A percentile compares a stretch with the other conserved stretches of the same genome.
Conservation (phyloP, 2,113 vertebrate genomes). For the Anhinga rufa region DNA sequence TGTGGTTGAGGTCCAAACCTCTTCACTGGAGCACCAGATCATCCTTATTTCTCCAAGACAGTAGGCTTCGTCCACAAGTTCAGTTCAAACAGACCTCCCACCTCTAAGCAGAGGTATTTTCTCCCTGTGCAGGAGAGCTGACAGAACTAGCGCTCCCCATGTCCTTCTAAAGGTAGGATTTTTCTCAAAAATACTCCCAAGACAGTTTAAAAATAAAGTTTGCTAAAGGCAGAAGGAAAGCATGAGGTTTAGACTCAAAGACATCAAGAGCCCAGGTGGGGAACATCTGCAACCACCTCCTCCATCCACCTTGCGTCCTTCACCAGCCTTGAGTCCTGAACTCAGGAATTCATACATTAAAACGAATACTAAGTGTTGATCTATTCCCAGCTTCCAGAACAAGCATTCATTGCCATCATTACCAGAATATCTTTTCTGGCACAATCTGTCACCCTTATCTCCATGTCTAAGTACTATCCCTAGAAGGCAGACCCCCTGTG, state of each 20-base stretch:
- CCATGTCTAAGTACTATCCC: not conserved
- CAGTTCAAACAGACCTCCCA: not conserved
- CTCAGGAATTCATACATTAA: not conserved
- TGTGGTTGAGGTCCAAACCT: accelerated
- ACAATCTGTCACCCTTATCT: not conserved
- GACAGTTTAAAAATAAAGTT: not conserved
- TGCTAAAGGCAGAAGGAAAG: not conserved
- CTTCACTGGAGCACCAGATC: not conserved
- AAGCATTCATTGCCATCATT: not conserved
- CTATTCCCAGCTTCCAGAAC: not conserved
- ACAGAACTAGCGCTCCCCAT: not conserved
- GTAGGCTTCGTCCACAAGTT: not conserved
- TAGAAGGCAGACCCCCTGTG: not conserved
- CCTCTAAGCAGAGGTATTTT: not conserved
- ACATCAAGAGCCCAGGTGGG: not conserved
- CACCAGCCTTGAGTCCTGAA: not conserved
- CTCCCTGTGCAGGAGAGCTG: not conserved
- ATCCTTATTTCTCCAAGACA: not conserved
- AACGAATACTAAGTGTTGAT: accelerated
- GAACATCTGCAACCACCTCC: not conserved
- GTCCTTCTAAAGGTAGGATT: not conserved
- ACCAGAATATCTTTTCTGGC: not conserved
- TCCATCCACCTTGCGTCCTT: too few relatives aligned
- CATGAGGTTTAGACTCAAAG: not conserved
- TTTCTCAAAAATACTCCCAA: not conserved